These are phyloP conservation scores for Bubo bubo DNA, from an alignment of 2,113 vertebrate species.

Conservation along the genomic window DNA sequence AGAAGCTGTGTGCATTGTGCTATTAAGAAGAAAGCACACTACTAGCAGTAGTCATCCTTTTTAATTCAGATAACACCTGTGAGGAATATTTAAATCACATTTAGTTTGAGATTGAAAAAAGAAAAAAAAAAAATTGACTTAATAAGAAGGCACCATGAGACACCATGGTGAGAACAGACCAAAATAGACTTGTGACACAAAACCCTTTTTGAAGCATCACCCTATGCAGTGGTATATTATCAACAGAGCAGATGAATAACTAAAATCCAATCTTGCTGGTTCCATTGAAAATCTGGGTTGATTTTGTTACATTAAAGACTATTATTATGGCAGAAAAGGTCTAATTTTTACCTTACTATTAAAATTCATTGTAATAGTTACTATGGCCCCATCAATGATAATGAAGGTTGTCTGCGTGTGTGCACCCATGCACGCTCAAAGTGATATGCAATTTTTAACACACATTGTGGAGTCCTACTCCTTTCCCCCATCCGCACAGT, in stretches of 20 bases:
- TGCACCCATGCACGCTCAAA: background rate
- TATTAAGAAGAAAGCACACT: slow-evolving; percentile 49
- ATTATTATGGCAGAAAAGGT: slow-evolving; percentile 12
- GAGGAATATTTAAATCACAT: slow-evolving; percentile 69
- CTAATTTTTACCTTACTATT: slow-evolving; percentile 39
- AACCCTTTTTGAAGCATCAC: background rate
- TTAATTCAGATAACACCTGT: slow-evolving; percentile 63
- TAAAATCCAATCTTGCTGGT: slow-evolving; percentile 15
- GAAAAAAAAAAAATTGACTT: background rate
- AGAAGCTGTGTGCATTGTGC: slow-evolving; percentile 52
- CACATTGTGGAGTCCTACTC: background rate
- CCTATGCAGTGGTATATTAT: slow-evolving; percentile 1
- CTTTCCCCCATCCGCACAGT: background rate
- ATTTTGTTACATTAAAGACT: slow-evolving; percentile 44
- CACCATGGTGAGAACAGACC: slow-evolving; percentile 19
- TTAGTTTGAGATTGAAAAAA: slow-evolving; percentile 46
- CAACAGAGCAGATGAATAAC: slow-evolving; percentile 27
- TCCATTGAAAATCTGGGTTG: slow-evolving; percentile 35
- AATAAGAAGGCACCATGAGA: slow-evolving; percentile 32
- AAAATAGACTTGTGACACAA: slow-evolving; percentile 57
- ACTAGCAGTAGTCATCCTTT: slow-evolving; percentile 47
- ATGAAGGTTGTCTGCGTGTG: background rate
- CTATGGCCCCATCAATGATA: slow-evolving; percentile 41
- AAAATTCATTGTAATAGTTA: slow-evolving; percentile 63
- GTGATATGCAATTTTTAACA: slow-evolving; percentile 1